These are phyloP conservation scores for Hylia prasina DNA, from an alignment of 2,113 vertebrate species.

Conservation along the genomic window DNA sequence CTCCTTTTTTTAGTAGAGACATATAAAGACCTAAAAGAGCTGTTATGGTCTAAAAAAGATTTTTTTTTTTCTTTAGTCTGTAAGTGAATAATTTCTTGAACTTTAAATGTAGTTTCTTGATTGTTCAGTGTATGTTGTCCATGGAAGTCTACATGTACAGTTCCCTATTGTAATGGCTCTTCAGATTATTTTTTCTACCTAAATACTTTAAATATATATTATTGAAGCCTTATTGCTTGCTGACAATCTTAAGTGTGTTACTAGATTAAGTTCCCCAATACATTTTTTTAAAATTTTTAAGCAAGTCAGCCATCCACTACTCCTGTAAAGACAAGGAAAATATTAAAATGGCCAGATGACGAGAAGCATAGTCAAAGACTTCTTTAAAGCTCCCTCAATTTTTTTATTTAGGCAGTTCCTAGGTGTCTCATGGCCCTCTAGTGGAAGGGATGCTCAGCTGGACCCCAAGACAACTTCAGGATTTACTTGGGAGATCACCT, in stretches of 20 bases:
- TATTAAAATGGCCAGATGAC: slow-evolving; percentile 26
- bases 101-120: not conserved
- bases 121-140: not conserved
- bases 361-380: slow-evolving; percentile 56
- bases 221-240: not conserved
- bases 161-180: not conserved
- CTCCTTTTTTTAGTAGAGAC: not conserved
- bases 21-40: not conserved
- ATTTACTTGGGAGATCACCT: slow-evolving; percentile 71
- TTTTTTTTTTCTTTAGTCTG: not conserved
- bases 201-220: not conserved
- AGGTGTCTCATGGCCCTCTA: slow-evolving; percentile 73
- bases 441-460: slow-evolving; percentile 75
- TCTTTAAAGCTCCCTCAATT: slow-evolving; percentile 71
- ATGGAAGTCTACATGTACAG: not conserved
- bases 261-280: not conserved
- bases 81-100: not conserved
- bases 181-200: not conserved
- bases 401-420: slow-evolving; percentile 74
- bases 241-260: not conserved
- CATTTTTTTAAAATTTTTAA: not conserved
- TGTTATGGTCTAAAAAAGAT: not conserved
- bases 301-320: slow-evolving; percentile 24
- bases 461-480: slow-evolving; percentile 69
- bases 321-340: slow-evolving; percentile 18